phyloP scores from a whole-genome alignment of 1,140 invertebrate genomes.

The Trichogramma pretiosum region DNA sequence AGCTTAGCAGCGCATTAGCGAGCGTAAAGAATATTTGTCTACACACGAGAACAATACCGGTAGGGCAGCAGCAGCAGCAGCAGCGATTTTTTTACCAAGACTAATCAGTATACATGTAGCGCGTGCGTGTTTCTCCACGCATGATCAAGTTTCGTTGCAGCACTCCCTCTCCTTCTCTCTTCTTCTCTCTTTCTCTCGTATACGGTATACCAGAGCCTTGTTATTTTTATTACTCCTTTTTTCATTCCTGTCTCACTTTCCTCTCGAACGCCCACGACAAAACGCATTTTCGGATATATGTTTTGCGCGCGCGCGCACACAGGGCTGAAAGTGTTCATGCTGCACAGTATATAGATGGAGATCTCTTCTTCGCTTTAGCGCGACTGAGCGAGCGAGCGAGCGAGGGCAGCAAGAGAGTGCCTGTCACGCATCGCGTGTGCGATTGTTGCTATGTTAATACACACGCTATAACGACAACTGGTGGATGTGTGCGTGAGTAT shows the following conservation, averaged over 20 bases:
- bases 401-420: neutral
- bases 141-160: neutral
- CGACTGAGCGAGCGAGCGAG: neutral
- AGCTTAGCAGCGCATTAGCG: no score
- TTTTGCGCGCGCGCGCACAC: neutral
- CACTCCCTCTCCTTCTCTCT: neutral
- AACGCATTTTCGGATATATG: neutral
- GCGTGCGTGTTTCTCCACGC: neutral
- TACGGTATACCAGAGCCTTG: neutral
- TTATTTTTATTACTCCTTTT: no score
- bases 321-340: neutral
- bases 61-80: no score
- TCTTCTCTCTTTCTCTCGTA: neutral
- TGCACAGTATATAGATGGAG: slow-evolving; percentile 4
- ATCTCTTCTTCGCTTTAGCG: neutral
- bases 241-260: no score
- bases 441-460: slow-evolving; percentile 32
- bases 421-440: slow-evolving; percentile 24
- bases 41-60: slow-evolving; percentile 15
- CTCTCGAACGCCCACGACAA: slow-evolving; percentile 6
- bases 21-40: no score
- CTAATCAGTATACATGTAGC: no score
- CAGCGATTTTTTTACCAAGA: no score
- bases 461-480: neutral
- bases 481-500: no score